Base-by-base conservation (phyloP, 2,113 vertebrate genomes). In the Eidolon helvum region DNA sequence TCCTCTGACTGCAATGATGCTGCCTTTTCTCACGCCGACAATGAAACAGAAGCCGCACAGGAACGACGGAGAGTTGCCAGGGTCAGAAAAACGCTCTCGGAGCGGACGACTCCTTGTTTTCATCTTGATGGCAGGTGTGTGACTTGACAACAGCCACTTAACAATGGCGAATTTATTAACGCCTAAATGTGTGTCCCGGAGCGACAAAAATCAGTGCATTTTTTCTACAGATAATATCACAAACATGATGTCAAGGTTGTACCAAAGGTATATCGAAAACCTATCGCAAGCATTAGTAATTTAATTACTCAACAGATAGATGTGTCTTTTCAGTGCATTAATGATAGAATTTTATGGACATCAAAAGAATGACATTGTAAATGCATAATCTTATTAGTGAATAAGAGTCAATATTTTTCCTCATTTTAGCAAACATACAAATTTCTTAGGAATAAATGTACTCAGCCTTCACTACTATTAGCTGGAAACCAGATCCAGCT, bases 301-400 rank as follows among this genome's bases (percentile, higher is more conserved):
- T 94, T 93, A 69, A 93, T 95, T 53, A 28, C 35, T 45, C 61
- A 65, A 94, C 24, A 96, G 80, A 68, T 35, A 90, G 59, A 61
- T 61, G 80, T 78, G 74, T 53, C 65, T 94, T 78, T 59, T 97
- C 21, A 97, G 78, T 97, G 7, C 30, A 59, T 35, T 87, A 88
- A 85, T 79, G 87, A 96, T 15, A 95, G 82, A 91, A 57, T 0
- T 28, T 95, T 69, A 35, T 69, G 43, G 75, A 66, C 80, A 48
- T 85, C 93, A 97, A 94, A 91, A 82, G 16, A 45, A 38, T 66
- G 80, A 86, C 19, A 80, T 63, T 93, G 87, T 77, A 12, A 92
- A 61, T 95, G 35, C 14, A 69, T 95, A 92, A 59, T 55, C 94
- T 96, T 88, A 90, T 65, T 50, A 40, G 68, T 28, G 89, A 96